A percentile compares a stretch with the other conserved stretches of the same genome.
These are phyloP conservation scores for Euura saliciscinereae DNA, from an alignment of 1,140 invertebrate species.

Conservation along the genomic window DNA sequence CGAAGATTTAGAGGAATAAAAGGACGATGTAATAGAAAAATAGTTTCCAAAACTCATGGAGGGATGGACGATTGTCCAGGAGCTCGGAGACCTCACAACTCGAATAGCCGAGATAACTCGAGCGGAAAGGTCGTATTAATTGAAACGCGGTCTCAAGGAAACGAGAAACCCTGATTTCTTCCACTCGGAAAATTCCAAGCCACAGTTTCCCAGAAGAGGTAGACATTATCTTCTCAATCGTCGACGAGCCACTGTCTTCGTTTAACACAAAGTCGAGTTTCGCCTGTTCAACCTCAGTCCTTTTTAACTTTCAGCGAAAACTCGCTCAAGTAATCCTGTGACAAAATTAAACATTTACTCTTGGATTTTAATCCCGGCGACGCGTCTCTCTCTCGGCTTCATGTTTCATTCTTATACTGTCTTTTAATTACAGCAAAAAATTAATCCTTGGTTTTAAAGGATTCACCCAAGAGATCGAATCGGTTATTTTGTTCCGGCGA, in stretches of 20 bases:
- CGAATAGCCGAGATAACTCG: constrained; percentile 6
- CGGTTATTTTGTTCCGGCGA: too few relatives aligned
- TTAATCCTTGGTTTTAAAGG: too few relatives aligned
- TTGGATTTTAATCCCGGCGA: too few relatives aligned
- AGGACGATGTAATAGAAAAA: background rate
- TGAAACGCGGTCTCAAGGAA: constrained; percentile 7
- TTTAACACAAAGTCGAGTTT: background rate
- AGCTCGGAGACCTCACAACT: background rate
- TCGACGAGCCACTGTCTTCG: background rate
- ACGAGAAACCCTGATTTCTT: constrained; percentile 7
- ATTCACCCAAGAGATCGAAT: too few relatives aligned
- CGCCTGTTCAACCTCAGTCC: background rate
- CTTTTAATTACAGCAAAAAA: too few relatives aligned
- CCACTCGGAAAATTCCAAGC: background rate
- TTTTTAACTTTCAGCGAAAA: too few relatives aligned
- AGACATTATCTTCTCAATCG: background rate
- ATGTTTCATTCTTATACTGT: too few relatives aligned
- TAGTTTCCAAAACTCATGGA: background rate
- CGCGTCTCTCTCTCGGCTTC: too few relatives aligned
- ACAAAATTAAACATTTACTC: too few relatives aligned
- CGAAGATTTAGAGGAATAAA: too few relatives aligned
- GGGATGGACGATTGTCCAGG: background rate
- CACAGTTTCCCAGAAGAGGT: background rate
- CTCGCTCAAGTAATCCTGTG: background rate
- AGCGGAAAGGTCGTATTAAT: constrained; percentile 10